phyloP scores from a whole-genome alignment of 2,888 invertebrate species.

The Acronicta aceris region DNA sequence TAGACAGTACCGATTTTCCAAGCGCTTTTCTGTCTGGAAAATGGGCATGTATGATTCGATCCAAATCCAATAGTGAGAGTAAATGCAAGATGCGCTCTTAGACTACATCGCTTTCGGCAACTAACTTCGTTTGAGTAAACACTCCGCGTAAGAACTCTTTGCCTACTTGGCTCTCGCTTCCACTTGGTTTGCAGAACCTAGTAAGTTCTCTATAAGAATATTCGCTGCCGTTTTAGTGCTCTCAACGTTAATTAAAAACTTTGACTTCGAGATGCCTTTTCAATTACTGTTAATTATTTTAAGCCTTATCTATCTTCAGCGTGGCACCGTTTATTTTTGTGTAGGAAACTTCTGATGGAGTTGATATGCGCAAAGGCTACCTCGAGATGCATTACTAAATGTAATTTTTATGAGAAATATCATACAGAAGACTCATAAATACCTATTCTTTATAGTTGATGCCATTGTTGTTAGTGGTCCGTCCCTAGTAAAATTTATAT shows the following conservation, averaged over 20 bases:
- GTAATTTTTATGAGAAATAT: too few relatives aligned
- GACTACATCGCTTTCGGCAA: conserved; percentile 69
- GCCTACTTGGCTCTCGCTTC: conserved; percentile 71
- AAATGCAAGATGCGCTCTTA: conserved; percentile 70
- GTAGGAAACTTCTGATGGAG: not conserved
- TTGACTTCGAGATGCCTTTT: conserved; percentile 51
- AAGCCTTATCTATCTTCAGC: conserved; percentile 28
- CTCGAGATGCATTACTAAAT: too few relatives aligned
- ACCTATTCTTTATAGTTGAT: too few relatives aligned
- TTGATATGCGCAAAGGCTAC: not conserved
- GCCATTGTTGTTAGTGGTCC: too few relatives aligned
- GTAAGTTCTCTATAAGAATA: conserved; percentile 59
- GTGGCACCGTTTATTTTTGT: conserved; percentile 20
- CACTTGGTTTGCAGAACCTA: conserved; percentile 67
- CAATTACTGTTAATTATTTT: conserved; percentile 51
- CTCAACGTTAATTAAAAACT: conserved; percentile 64
- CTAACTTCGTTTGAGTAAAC: conserved; percentile 78
- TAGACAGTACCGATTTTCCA: conserved; percentile 39
- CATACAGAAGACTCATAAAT: too few relatives aligned
- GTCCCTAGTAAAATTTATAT: conserved; percentile 55
- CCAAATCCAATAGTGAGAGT: conserved; percentile 74
- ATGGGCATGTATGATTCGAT: conserved; percentile 68
- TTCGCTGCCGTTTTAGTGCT: conserved; percentile 59
- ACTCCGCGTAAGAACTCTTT: conserved; percentile 71
- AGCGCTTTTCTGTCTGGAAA: conserved; percentile 34